Percentiles rank a stretch among this genome's conserved stretches.
These are phyloP conservation scores for Polyodon spathula DNA, from an alignment of 2,113 vertebrate genomes.

Conservation along the genomic window DNA sequence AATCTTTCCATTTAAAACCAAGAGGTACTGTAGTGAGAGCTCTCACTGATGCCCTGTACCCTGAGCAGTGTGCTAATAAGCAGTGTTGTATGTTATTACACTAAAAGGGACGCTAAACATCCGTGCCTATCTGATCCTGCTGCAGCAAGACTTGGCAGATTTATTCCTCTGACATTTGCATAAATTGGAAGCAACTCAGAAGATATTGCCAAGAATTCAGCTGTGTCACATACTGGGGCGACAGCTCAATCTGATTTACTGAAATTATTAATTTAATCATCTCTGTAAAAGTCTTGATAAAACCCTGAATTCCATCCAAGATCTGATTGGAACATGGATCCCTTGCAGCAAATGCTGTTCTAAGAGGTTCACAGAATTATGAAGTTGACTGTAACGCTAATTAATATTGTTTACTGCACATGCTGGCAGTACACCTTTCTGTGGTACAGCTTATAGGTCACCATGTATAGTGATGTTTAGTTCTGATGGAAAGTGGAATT, in stretches of 20 bases:
- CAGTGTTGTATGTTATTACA: slow-evolving; percentile 8
- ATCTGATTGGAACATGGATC: slow-evolving; percentile 19
- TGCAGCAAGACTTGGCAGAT: slow-evolving; percentile 13
- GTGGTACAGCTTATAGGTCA: too few species aligned
- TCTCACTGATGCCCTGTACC: too few species aligned
- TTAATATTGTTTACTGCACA: too few species aligned
- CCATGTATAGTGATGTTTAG: too few species aligned
- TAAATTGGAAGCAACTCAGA: slow-evolving; percentile 26
- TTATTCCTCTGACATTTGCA: slow-evolving; percentile 27
- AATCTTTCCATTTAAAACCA: too few species aligned
- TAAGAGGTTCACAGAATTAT: too few species aligned
- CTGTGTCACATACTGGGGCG: slow-evolving; percentile 17
- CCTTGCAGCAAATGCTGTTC: background rate
- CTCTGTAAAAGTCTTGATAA: slow-evolving; percentile 17
- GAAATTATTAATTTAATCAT: slow-evolving; percentile 25
- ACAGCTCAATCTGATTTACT: slow-evolving; percentile 23
- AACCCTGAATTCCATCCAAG: slow-evolving; percentile 11
- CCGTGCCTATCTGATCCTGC: slow-evolving; percentile 7
- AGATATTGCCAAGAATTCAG: slow-evolving; percentile 27
- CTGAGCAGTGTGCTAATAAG: slow-evolving; percentile 11
- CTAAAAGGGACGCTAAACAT: slow-evolving; percentile 14
- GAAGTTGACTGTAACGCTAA: too few species aligned
- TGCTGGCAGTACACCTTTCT: too few species aligned
- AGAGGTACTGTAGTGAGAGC: too few species aligned
- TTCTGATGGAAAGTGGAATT: too few species aligned